Evolutionary conservation across 2,888 invertebrate genomes (phyloP), one percentile per base, ranked within the genome.

Genomic region (Aricia artaxerxes): DNA sequence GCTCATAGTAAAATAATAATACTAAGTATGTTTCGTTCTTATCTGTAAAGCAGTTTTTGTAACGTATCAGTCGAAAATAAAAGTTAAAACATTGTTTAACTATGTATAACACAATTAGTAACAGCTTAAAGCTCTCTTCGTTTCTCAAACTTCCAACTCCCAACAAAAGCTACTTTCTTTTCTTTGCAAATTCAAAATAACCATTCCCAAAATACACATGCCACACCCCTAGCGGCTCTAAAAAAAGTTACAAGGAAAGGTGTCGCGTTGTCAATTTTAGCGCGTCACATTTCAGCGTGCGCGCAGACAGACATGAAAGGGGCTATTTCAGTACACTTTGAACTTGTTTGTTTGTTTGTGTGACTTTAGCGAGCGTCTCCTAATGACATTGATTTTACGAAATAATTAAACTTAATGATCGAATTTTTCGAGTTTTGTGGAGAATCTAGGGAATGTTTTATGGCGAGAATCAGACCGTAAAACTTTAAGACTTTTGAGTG

Each of bases 271-370:
- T 84, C 84, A 82, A 82, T 80, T 81, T 80, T 82, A 83, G 81
- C 82, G 79, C 81, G 80, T 81, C 80, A 77, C 81, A 85, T 83
- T 80, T 82, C 85, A 83, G 80, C 81, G 84, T 78, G 80, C 86
- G 82, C 86, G 82, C 77, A 80, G 87, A 86, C 88, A 84, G 88
- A 92, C 93, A 90, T 92, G 90, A 93, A 94, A 94, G 93, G 92
- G 89, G 93, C 94, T 94, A 94, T 94, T 94, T 94, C 89, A 87
- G 89, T 88, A 83, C 92, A 87, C 92, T 93, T 93, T 92, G 92
- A 92, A 89, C 87, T 86, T 85, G 86, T 88, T 91, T 92, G 89
- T 92, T 93, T 93, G 90, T 91, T 92, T 94, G 92, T 88, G 92
- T 92, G 88, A 92, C 90, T 90, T 86, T 86, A 87, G 87, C 87